Conservation (phyloP, 2,113 vertebrate genomes). For the Charina bottae region DNA sequence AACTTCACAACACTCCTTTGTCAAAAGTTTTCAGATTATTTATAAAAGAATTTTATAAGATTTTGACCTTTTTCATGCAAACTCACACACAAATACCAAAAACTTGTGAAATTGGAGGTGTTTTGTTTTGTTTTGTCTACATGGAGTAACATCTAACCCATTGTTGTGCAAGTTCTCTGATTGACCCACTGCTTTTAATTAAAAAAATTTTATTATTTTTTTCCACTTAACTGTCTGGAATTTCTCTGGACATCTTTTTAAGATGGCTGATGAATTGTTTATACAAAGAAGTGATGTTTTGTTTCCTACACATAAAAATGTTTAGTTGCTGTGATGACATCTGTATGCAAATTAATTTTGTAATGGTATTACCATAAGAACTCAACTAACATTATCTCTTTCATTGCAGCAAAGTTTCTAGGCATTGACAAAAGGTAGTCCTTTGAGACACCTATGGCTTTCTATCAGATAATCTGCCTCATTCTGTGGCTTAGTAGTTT, state of each 20-base stretch:
- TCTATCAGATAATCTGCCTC: neutral
- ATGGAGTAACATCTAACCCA: neutral
- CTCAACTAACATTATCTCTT: neutral
- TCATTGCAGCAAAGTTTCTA: neutral
- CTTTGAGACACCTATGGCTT: neutral
- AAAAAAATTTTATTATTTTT: neutral
- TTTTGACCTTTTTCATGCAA: neutral
- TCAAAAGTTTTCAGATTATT: neutral
- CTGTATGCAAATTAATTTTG: neutral
- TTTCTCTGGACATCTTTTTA: neutral
- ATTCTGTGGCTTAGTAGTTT: neutral
- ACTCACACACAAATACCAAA: neutral
- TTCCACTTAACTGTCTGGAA: neutral
- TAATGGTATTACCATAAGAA: neutral
- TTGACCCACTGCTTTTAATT: neutral
- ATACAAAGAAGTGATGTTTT: neutral
- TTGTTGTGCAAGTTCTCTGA: neutral
- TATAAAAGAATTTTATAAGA: neutral
- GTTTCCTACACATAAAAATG: neutral
- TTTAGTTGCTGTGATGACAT: neutral
- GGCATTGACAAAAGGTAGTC: neutral
- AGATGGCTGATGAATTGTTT: neutral
- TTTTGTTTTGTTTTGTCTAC: neutral
- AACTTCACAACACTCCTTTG: neutral
- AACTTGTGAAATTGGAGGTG: neutral